Conservation (phyloP, 2,888 invertebrate genomes). For the Xestia rhomboidea region DNA sequence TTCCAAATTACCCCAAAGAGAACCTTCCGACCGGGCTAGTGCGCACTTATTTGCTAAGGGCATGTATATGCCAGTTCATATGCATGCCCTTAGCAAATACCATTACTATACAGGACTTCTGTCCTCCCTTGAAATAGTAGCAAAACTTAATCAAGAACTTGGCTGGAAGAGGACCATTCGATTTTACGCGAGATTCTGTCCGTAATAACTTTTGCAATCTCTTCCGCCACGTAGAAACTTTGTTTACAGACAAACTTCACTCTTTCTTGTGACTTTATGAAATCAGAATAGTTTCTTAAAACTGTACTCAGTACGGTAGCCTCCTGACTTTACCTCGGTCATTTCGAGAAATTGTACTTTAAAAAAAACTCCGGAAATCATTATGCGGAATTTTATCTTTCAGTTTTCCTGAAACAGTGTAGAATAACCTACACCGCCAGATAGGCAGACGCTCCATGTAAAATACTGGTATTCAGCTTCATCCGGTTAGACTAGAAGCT, state of each 20-base stretch:
- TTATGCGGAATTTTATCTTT: not conserved
- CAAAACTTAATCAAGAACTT: constrained; percentile 76
- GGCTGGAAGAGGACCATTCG: constrained; percentile 63
- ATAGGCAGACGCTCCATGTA: too few species aligned
- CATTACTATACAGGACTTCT: constrained; percentile 11
- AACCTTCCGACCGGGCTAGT: too few species aligned
- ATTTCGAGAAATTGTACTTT: constrained; percentile 1
- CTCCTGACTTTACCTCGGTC: not conserved
- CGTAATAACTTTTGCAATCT: constrained; percentile 77
- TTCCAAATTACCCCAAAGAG: too few species aligned
- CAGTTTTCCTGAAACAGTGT: constrained; percentile 1
- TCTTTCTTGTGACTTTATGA: constrained; percentile 43
- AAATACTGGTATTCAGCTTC: too few species aligned
- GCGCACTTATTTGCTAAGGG: too few species aligned
- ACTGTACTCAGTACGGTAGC: not conserved
- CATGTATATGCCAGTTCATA: too few species aligned
- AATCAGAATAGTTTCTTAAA: constrained; percentile 35
- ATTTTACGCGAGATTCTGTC: constrained; percentile 65
- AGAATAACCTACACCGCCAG: not conserved
- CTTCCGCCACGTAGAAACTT: constrained; percentile 69
- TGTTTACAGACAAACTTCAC: constrained; percentile 65
- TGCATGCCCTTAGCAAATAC: constrained; percentile 3
- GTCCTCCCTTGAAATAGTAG: constrained; percentile 53
- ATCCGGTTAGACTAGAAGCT: too few species aligned
- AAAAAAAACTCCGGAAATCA: not conserved